Conservation (phyloP, 2,888 invertebrate species). For the Scaptomyza flava region DNA sequence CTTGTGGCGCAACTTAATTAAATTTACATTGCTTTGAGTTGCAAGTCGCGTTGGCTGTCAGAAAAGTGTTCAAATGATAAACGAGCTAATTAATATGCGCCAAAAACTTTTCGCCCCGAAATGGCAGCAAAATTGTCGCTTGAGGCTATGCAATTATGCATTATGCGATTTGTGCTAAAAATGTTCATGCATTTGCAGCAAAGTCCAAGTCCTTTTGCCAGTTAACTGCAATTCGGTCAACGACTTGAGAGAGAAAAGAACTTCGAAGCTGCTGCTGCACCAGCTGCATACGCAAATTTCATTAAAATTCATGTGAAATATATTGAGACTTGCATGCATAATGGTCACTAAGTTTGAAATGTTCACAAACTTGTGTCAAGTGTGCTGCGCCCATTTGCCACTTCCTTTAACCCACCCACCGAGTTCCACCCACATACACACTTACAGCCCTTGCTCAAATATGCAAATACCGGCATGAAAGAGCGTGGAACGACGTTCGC, state of each 20-base stretch:
- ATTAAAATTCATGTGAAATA: conserved; percentile 77
- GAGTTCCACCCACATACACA: conserved; percentile 3
- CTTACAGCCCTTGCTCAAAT: conserved; percentile 37
- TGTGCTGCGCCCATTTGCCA: conserved; percentile 42
- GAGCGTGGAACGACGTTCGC: conserved; percentile 29
- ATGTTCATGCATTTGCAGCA: conserved; percentile 1
- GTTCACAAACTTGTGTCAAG: conserved; percentile 65
- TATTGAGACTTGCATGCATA: conserved; percentile 78
- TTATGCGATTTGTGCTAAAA: conserved; percentile 46
- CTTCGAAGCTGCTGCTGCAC: not conserved
- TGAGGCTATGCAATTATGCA: conserved; percentile 63
- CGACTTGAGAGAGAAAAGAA: conserved; percentile 41
- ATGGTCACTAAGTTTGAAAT: conserved; percentile 75
- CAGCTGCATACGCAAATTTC: conserved; percentile 54
- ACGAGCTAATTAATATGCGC: conserved; percentile 78
- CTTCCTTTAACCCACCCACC: conserved; percentile 9
- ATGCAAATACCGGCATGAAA: conserved; percentile 59
- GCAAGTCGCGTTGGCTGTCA: conserved; percentile 53
- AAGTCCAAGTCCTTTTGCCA: not conserved
- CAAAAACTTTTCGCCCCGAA: conserved; percentile 44
- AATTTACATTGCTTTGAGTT: conserved; percentile 70
- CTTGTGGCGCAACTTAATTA: conserved; percentile 73
- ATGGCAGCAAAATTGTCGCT: conserved; percentile 34
- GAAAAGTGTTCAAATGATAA: conserved; percentile 73
- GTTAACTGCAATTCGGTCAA: conserved; percentile 39